phyloP scores from a whole-genome alignment of 2,888 invertebrate genomes.

The Cephalotes varians region DNA sequence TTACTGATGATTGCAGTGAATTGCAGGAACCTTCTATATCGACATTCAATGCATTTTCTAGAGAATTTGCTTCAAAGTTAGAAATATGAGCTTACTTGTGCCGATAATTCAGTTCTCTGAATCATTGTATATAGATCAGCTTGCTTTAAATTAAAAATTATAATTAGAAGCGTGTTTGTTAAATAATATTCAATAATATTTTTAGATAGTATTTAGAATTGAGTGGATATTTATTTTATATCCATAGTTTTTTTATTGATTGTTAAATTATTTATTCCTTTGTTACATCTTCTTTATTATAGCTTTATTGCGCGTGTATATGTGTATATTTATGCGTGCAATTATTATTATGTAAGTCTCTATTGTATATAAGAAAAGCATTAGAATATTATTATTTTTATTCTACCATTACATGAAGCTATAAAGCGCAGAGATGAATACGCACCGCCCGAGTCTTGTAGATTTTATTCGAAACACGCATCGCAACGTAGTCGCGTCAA shows the following conservation, averaged over 20 bases:
- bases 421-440: neutral
- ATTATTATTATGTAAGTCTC: neutral
- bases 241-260: neutral
- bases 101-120: slow-evolving; percentile 32
- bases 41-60: slow-evolving; percentile 59
- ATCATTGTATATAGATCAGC: neutral
- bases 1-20: neutral
- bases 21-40: slow-evolving; percentile 71
- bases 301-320: neutral
- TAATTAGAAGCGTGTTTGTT: neutral
- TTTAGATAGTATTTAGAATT: neutral
- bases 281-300: neutral
- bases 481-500: slow-evolving; percentile 4
- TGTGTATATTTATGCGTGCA: neutral
- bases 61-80: slow-evolving; percentile 55
- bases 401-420: neutral
- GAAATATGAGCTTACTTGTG: slow-evolving; percentile 5
- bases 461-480: slow-evolving; percentile 28
- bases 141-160: neutral
- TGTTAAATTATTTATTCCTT: neutral
- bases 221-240: neutral
- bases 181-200: neutral
- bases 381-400: slow-evolving; percentile 1
- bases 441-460: neutral
- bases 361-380: neutral